phyloP scores from a whole-genome alignment of 2,113 vertebrate species.

The Zootoca vivipara region DNA sequence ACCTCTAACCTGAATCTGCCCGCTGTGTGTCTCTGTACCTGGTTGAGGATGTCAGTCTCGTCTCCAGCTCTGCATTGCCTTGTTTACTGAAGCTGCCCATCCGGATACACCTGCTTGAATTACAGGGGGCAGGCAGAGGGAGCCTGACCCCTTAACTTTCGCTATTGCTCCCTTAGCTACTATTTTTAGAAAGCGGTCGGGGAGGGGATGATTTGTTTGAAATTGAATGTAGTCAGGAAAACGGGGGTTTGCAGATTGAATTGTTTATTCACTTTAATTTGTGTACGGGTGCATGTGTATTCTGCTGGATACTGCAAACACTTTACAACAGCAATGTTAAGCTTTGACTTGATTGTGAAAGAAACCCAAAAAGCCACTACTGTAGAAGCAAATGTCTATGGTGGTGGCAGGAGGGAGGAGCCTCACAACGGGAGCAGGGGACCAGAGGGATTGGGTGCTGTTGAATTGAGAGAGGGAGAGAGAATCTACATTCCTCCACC shows the following conservation, averaged over 20 bases:
- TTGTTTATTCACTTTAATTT: background rate
- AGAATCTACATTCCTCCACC: background rate
- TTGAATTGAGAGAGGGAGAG: background rate
- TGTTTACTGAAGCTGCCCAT: background rate
- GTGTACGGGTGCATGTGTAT: background rate
- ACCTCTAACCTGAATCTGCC: background rate
- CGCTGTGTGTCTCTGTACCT: background rate
- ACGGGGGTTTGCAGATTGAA: background rate
- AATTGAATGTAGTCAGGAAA: background rate
- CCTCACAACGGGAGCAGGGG: background rate
- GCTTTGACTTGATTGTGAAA: background rate
- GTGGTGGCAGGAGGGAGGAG: background rate
- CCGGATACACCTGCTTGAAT: background rate
- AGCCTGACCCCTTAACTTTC: background rate
- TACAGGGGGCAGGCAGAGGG: background rate
- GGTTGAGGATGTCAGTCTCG: background rate
- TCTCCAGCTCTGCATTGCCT: background rate
- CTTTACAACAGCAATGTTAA: background rate
- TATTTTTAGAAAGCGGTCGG: background rate
- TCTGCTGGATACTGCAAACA: too few relatives aligned
- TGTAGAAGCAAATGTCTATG: background rate
- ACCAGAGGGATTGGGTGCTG: background rate
- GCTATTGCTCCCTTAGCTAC: too few relatives aligned
- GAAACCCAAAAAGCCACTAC: background rate
- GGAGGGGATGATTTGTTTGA: background rate